Evolutionary conservation across 2,113 vertebrate species (phyloP), one percentile per base, ranked within the genome.

Genomic region (Ancistrus triradiatus): DNA sequence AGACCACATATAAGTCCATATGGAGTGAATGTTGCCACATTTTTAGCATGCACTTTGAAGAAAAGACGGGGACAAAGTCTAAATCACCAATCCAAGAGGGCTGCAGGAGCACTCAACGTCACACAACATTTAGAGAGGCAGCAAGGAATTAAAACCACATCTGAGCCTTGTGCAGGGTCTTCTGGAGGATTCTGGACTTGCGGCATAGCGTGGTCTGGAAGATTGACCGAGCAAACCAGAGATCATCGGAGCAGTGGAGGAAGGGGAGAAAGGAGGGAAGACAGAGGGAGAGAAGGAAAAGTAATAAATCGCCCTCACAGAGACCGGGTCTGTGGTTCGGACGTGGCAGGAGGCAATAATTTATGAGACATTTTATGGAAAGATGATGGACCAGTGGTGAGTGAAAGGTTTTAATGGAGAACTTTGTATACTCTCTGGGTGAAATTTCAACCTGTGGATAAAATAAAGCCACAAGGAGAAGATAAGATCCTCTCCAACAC

Each of bases 91-190:
- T 62, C 58, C 21, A 35, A 47, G n/a, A 7, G 15, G 46, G 62
- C 49, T 53, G 53, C 59, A 50, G 38, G 57, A 49, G 61, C 40
- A 58, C 51, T 53, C 56, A 52, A 59, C 9, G 37, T 69, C 68
- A 61, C 37, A 38, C 71, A 66, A 62, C 61, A 65, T 66, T 68
- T 65, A 63, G 18, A 64, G 37, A 66, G 28, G 56, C 46, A 59
- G 59, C 52, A 53, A 68, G 52, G 47, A 73, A 67, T 68, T 44
- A 67, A 73, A 70, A 44, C 28, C 37, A 64, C 69, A 75, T 72
- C 59, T 65, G 55, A 35, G 58, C 25, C 14, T 61, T 58, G 63
- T 65, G 38, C 57, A 63, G 60, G 50, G 37, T 63, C 74, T 58
- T 65, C 51, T 33, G 56, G 51, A 57, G 11, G 27, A 47, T 55